Percentiles rank a stretch among this genome's conserved stretches.
These are phyloP conservation scores for Magallana angulata DNA, from an alignment of 1,140 invertebrate species.

Conservation along the genomic window DNA sequence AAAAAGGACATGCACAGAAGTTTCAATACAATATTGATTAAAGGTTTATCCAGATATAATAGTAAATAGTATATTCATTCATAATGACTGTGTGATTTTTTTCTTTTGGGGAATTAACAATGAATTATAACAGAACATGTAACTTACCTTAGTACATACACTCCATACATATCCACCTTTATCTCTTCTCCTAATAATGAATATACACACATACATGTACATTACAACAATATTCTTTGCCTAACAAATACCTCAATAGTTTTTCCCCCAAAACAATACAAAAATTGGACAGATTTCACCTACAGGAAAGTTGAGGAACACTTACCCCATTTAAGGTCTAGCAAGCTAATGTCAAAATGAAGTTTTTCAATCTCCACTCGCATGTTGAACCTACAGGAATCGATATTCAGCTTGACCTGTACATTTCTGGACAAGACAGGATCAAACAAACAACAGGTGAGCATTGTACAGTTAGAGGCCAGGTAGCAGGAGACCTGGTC, in stretches of 20 bases:
- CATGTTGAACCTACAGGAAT: slow-evolving; percentile 47
- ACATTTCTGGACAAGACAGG: neutral
- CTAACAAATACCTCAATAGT: too few species aligned
- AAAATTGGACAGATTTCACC: too few species aligned
- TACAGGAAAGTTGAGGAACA: neutral
- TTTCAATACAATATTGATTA: too few species aligned
- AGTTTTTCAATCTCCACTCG: slow-evolving; percentile 14
- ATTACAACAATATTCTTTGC: too few species aligned
- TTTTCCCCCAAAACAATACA: too few species aligned
- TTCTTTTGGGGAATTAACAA: too few species aligned
- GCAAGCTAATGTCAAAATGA: neutral
- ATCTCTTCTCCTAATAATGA: neutral
- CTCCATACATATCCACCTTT: slow-evolving; percentile 17
- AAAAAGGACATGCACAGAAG: too few species aligned
- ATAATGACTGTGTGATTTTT: too few species aligned
- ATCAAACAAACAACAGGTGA: slow-evolving; percentile 24
- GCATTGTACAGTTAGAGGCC: neutral
- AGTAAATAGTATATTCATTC: too few species aligned
- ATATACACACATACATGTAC: neutral
- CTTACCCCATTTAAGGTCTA: slow-evolving; percentile 38
- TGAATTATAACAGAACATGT: too few species aligned
- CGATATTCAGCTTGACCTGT: neutral
- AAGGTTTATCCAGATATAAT: too few species aligned
- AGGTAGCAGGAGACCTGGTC: slow-evolving; percentile 30
- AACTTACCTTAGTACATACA: neutral